These are phyloP conservation scores for Loxodonta africana DNA, from an alignment of 2,113 vertebrate genomes.

Conservation along the genomic window DNA sequence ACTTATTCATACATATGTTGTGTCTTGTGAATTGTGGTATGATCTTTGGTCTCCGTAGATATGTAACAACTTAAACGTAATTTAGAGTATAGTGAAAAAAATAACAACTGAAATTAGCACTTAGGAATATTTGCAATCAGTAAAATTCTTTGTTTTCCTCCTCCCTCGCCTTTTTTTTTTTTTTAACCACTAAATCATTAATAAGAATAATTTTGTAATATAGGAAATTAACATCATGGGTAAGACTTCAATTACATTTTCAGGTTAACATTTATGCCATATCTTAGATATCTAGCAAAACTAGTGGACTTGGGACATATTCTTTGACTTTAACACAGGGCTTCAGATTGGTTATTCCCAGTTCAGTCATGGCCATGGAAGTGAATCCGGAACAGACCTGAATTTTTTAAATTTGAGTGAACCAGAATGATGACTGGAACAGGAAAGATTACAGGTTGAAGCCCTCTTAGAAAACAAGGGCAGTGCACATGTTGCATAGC, in stretches of 20 bases:
- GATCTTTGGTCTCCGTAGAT: constrained; percentile 59
- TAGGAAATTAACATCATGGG: constrained; percentile 13
- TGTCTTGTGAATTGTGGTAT: constrained; percentile 55
- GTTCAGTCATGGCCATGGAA: too few species aligned
- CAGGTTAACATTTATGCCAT: constrained; percentile 5
- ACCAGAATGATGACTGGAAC: too few species aligned
- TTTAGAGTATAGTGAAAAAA: constrained; percentile 11
- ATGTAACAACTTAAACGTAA: constrained; percentile 48
- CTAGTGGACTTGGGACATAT: not conserved
- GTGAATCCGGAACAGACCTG: too few species aligned
- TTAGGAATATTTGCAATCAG: constrained; percentile 13
- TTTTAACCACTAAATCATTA: constrained; percentile 9
- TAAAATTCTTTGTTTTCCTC: not conserved
- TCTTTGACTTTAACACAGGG: not conserved
- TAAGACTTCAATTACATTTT: constrained; percentile 9
- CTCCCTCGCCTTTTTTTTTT: not conserved
- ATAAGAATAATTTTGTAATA: not conserved
- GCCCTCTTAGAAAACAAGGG: too few species aligned
- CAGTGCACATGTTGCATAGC: too few species aligned
- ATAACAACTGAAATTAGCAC: not conserved
- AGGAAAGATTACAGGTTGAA: too few species aligned
- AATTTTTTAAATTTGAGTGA: too few species aligned
- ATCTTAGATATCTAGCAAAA: constrained; percentile 49
- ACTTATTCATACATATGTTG: constrained; percentile 26
- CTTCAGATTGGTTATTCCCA: too few species aligned